Percentiles rank a stretch among this genome's conserved stretches.
Conservation (phyloP, 1,140 invertebrate genomes). For the Psilanteris sp. region DNA sequence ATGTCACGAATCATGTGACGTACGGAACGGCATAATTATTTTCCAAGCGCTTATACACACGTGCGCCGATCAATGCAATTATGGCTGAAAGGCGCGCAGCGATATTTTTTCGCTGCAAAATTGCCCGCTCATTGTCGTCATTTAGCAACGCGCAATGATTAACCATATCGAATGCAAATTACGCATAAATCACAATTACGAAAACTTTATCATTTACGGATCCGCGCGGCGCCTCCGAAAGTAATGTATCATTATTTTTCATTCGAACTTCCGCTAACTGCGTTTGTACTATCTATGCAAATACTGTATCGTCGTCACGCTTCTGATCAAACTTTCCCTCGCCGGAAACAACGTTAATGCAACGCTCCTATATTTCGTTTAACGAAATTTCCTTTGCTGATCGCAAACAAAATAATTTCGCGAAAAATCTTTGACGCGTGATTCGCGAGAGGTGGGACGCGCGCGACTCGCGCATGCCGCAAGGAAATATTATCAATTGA, state of each 20-base stretch:
- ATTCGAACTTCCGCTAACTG: slow-evolving; percentile 55
- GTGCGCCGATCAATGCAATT: background rate
- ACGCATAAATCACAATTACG: slow-evolving; percentile 46
- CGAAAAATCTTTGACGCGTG: slow-evolving; percentile 36
- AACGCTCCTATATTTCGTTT: slow-evolving; percentile 37
- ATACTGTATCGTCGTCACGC: slow-evolving; percentile 55
- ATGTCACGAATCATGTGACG: too few relatives aligned
- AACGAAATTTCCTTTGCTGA: slow-evolving; percentile 40
- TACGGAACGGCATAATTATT: too few relatives aligned
- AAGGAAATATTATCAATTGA: too few relatives aligned
- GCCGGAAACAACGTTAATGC: slow-evolving; percentile 51
- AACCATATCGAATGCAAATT: slow-evolving; percentile 38
- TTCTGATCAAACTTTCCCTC: slow-evolving; percentile 62
- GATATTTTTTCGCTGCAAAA: slow-evolving; percentile 12
- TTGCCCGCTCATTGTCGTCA: slow-evolving; percentile 2
- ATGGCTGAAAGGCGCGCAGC: background rate
- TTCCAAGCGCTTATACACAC: too few relatives aligned
- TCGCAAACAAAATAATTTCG: slow-evolving; percentile 34
- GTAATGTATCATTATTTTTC: slow-evolving; percentile 57
- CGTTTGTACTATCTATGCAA: slow-evolving; percentile 60
- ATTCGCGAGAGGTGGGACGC: background rate
- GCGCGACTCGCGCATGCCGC: too few relatives aligned
- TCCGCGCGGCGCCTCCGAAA: slow-evolving; percentile 15
- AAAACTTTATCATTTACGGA: slow-evolving; percentile 41
- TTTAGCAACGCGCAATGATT: slow-evolving; percentile 15